phyloP scores from a whole-genome alignment of 2,113 vertebrate species.

The Proteles cristata region DNA sequence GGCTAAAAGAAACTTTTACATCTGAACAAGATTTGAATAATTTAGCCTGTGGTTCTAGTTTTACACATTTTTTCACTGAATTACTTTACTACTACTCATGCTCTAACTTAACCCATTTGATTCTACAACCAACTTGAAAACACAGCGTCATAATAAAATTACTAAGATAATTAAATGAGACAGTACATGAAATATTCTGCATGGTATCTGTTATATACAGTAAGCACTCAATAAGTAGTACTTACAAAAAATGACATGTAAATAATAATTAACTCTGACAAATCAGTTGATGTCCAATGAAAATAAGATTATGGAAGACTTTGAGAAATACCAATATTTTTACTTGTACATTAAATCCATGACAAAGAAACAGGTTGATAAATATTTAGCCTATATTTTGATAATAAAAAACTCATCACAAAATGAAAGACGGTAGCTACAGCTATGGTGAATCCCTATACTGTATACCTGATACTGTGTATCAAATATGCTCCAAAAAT shows the following conservation, averaged over 20 bases:
- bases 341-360: neutral
- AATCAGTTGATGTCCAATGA: neutral
- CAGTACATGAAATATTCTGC: neutral
- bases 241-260: conserved; percentile 3
- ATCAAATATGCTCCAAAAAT: neutral
- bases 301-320: conserved; percentile 23
- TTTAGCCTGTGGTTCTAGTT: neutral
- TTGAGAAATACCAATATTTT: conserved; percentile 4
- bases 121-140: conserved; percentile 22
- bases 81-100: neutral
- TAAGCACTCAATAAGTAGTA: neutral
- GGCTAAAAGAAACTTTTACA: conserved; percentile 12
- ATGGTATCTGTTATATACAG: neutral
- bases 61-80: conserved; percentile 11
- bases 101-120: neutral
- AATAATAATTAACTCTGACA: conserved; percentile 7
- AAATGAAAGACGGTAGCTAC: neutral
- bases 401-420: neutral
- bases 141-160: neutral
- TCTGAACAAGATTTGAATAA: conserved; percentile 14
- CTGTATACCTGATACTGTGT: neutral
- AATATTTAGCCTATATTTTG: conserved; percentile 17
- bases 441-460: neutral
- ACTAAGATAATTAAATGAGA: neutral
- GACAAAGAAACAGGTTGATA: neutral